phyloP scores from a whole-genome alignment of 2,888 invertebrate genomes.

The Drosophila prostipennis region DNA sequence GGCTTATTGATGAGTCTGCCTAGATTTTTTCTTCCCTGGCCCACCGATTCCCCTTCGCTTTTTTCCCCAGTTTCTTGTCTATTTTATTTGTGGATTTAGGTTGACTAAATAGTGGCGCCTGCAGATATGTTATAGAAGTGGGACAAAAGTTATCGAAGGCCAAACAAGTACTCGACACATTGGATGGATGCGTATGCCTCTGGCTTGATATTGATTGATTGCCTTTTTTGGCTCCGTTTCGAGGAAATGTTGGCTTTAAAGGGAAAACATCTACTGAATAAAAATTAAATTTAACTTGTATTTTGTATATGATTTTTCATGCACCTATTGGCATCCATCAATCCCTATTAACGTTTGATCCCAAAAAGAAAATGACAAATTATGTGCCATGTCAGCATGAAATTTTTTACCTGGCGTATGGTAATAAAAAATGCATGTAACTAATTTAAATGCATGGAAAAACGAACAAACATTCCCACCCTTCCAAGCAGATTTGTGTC shows the following conservation, averaged over 20 bases:
- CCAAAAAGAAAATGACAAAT: constrained; percentile 4
- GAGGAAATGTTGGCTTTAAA: background rate
- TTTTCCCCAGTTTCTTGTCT: constrained; percentile 33
- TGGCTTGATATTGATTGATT: constrained; percentile 62
- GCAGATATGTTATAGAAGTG: constrained; percentile 45
- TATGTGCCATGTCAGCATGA: background rate
- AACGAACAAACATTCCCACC: constrained; percentile 11
- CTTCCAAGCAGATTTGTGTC: background rate
- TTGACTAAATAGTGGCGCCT: constrained; percentile 63
- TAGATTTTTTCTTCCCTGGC: constrained; percentile 8
- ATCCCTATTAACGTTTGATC: constrained; percentile 14
- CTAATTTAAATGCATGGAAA: constrained; percentile 73
- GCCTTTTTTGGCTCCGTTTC: constrained; percentile 37
- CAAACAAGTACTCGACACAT: constrained; percentile 52
- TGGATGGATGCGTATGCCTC: constrained; percentile 41
- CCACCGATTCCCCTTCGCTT: too few species aligned
- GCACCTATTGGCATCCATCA: constrained; percentile 7
- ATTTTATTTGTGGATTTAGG: constrained; percentile 60
- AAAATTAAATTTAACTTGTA: background rate
- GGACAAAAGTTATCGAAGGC: constrained; percentile 30
- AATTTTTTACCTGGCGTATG: constrained; percentile 22
- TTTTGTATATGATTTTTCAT: background rate
- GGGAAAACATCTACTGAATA: background rate
- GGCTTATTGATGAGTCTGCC: constrained; percentile 70
- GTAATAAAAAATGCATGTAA: constrained; percentile 61